phyloP scores from a whole-genome alignment of 1,140 invertebrate species.

The Argopecten irradians region DNA sequence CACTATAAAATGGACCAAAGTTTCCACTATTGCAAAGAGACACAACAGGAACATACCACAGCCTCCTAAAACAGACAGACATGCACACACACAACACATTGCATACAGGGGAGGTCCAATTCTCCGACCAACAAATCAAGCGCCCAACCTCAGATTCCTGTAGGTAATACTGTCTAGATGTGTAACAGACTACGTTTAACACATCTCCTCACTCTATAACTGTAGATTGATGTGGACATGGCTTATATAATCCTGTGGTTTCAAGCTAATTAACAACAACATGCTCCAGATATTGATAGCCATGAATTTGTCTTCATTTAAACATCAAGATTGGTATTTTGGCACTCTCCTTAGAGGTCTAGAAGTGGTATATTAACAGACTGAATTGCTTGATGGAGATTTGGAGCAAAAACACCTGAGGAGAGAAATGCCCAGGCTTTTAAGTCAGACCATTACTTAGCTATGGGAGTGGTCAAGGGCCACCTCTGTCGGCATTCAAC shows the following conservation, averaged over 20 bases:
- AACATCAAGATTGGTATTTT: background rate
- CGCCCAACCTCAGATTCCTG: too few relatives aligned
- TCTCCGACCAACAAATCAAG: too few relatives aligned
- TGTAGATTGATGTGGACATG: background rate
- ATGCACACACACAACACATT: too few relatives aligned
- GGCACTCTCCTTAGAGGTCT: background rate
- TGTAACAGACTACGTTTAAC: too few relatives aligned
- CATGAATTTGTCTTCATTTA: background rate
- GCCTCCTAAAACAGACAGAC: too few relatives aligned
- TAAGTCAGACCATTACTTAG: background rate
- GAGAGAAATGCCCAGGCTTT: background rate
- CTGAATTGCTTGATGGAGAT: background rate
- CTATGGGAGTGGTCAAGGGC: background rate
- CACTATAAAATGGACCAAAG: too few relatives aligned
- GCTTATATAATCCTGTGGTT: background rate
- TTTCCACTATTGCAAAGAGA: too few relatives aligned
- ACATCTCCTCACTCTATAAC: background rate
- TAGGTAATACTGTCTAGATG: too few relatives aligned
- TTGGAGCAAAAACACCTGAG: background rate
- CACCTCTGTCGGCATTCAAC: background rate
- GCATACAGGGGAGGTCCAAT: too few relatives aligned
- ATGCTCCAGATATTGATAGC: background rate
- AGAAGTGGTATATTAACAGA: background rate
- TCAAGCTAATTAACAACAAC: background rate
- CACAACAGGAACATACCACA: too few relatives aligned